Conservation (phyloP, 2,113 vertebrate species). For the Dromiciops gliroides region DNA sequence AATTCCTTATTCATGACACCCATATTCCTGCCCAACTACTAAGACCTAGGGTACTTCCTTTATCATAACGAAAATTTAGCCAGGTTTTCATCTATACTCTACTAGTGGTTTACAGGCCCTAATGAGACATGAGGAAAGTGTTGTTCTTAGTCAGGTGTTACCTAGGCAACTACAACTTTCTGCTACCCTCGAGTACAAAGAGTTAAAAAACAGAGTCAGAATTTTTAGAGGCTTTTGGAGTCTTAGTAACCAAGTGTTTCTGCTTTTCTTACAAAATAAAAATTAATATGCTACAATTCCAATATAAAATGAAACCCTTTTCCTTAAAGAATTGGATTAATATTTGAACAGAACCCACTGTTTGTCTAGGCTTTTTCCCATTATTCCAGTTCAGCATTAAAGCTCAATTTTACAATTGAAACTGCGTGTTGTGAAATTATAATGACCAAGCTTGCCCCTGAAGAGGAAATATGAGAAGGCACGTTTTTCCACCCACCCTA, state of each 20-base stretch:
- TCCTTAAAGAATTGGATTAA: not conserved
- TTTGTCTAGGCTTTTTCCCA: not conserved
- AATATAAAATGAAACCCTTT: not conserved
- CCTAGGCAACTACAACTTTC: not conserved
- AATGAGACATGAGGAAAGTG: not conserved
- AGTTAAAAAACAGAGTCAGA: not conserved
- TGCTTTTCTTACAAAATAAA: constrained; percentile 7
- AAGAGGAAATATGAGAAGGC: not conserved
- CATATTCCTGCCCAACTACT: not conserved
- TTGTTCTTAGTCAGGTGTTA: not conserved
- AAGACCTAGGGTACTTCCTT: not conserved
- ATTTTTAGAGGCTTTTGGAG: not conserved
- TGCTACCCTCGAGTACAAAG: not conserved
- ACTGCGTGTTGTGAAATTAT: not conserved
- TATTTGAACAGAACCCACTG: not conserved
- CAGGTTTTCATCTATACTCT: not conserved
- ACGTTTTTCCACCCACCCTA: not conserved
- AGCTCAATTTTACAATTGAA: not conserved
- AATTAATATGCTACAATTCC: not conserved
- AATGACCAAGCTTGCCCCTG: not conserved
- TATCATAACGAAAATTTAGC: not conserved
- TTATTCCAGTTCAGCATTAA: not conserved
- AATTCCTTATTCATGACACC: not conserved
- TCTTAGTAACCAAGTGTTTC: constrained; percentile 3
- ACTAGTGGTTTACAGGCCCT: constrained; percentile 6